Conservation (phyloP, 2,888 invertebrate species). For the Pogonocherus hispidulus region DNA sequence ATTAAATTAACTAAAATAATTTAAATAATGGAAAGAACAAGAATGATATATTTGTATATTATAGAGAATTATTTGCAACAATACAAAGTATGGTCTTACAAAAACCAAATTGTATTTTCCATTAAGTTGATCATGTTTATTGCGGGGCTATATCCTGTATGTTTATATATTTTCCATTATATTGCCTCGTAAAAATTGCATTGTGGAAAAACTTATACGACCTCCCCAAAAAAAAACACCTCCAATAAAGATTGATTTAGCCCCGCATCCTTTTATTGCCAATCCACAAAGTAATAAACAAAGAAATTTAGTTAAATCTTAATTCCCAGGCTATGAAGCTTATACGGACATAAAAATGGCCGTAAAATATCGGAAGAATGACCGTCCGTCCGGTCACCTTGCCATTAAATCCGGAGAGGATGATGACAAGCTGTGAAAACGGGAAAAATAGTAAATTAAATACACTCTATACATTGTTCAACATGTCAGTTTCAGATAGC, state of each 20-base stretch:
- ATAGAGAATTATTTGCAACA: no score
- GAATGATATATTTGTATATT: no score
- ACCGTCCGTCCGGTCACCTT: slow-evolving; percentile 16
- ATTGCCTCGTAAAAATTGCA: slow-evolving; percentile 34
- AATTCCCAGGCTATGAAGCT: slow-evolving; percentile 32
- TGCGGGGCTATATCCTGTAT: neutral
- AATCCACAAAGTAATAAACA: slow-evolving; percentile 35
- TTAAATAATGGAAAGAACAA: no score
- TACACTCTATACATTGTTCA: no score
- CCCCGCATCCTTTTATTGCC: slow-evolving; percentile 27
- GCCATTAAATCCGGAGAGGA: neutral
- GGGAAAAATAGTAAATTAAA: neutral
- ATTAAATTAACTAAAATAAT: no score
- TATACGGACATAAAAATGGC: slow-evolving; percentile 34
- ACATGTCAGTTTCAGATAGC: no score
- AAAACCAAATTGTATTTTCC: slow-evolving; percentile 10
- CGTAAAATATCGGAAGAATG: slow-evolving; percentile 30
- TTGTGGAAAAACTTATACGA: slow-evolving; percentile 29
- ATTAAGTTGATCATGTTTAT: slow-evolving; percentile 9
- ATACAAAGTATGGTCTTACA: no score
- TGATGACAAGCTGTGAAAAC: neutral
- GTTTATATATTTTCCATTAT: slow-evolving; percentile 30
- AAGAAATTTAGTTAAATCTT: slow-evolving; percentile 43
- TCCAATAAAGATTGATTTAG: slow-evolving; percentile 39
- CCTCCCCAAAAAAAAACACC: slow-evolving; percentile 24